Evolutionary conservation across 2,797 vertebrate species (phyloP), one percentile per base, ranked within the genome.

Genomic region (Trematomus bernacchii): DNA sequence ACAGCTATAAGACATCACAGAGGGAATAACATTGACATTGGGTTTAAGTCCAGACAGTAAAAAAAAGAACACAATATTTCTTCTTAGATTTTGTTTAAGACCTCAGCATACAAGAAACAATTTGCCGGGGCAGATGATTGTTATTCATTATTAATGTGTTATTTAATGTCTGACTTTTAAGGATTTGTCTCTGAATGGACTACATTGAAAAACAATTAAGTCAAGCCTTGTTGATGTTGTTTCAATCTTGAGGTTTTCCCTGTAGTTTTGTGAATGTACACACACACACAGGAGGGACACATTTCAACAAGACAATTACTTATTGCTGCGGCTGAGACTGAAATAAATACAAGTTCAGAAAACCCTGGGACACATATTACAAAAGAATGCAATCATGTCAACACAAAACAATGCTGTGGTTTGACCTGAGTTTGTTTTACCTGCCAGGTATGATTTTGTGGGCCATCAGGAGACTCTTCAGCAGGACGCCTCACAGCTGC

Each of bases 391-490:
- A 23, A 37, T n/a, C n/a, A n/a, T 30, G 3, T 46, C 5, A 3
- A 53, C 3, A 42, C 12, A 4, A 19, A 62, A 64, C 2, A 2
- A 43, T 14, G 3, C 4, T 33, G 12, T 14, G 42, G 15, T 18
- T 23, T 58, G 15, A 71, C 19, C 6, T 1, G 13, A 40, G 1
- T 37, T 63, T 48, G 3, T 66, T 51, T 62, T 42, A 21, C 16
- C 33, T 30, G 51, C 23, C 66, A 90, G 87, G 37, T 97, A 97
- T 4, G 96, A 97, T 76, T 97, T 97, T 37, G 85, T 97, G 0
- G 97, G 97, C 2, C 97, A 97, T 80, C 91, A 96, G 89, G 97
- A 97, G 47, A 86, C 95, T 0, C 84, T 97, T 75, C 94, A 96
- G n/a, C 94, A 96, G 67, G 97, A 97, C 0, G 93, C 95, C 0